Percentiles rank a stretch among this genome's conserved stretches.
Evolutionary conservation across 2,113 vertebrate genomes (phyloP).

Genomic region (Garra rufa): DNA sequence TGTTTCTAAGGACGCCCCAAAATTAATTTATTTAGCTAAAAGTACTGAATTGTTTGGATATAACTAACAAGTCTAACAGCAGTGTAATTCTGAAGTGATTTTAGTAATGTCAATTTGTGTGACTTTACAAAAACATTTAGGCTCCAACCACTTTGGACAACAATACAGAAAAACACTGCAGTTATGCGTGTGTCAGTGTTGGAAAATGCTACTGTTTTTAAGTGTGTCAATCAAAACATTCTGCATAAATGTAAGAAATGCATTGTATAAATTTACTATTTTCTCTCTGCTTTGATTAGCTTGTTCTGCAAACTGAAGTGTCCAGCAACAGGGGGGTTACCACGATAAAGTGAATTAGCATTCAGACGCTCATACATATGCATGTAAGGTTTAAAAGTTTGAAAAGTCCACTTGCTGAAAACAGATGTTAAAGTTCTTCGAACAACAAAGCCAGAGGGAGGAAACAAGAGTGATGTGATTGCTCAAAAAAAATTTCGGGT

Average conservation of each 20-base stretch:
- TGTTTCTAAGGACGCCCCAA: not conserved
- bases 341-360: not conserved
- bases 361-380: not conserved
- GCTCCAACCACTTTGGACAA: not conserved
- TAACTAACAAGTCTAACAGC: not conserved
- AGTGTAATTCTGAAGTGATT: not conserved
- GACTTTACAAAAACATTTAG: not conserved
- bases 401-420: not conserved
- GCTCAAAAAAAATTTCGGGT: not conserved
- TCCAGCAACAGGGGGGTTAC: not conserved
- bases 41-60: not conserved
- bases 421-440: not conserved
- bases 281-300: not conserved
- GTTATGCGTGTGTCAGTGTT: not conserved
- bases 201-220: not conserved
- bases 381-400: not conserved
- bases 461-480: not conserved
- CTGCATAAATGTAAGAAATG: not conserved
- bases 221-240: not conserved
- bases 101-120: not conserved
- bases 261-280: not conserved
- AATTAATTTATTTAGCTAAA: not conserved
- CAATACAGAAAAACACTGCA: not conserved
- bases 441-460: slow-evolving; percentile 16
- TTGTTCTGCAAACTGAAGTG: not conserved